Conservation (phyloP, 2,113 vertebrate species). For the Dascyllus trimaculatus region DNA sequence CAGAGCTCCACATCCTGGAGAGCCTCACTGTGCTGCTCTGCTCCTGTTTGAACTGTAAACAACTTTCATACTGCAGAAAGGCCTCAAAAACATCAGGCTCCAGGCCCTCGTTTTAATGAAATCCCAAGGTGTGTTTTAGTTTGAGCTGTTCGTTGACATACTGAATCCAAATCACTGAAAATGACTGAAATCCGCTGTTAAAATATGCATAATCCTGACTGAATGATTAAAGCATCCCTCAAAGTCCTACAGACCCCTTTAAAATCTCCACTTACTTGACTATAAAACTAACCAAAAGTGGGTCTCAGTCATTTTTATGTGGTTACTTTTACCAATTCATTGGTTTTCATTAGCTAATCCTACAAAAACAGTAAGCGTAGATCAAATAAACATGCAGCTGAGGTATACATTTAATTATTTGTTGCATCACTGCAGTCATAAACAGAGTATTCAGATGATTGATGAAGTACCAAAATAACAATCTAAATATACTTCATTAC, state of each 20-base stretch:
- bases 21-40: not conserved
- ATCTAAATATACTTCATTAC: no score
- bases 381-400: constrained; percentile 4
- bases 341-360: not conserved
- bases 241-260: not conserved
- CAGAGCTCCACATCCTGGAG: not conserved
- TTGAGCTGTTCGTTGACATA: not conserved
- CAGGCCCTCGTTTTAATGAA: not conserved
- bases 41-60: not conserved
- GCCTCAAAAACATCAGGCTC: not conserved
- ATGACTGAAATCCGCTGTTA: not conserved
- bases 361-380: not conserved
- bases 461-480: no score
- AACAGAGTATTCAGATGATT: not conserved
- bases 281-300: not conserved
- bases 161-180: not conserved
- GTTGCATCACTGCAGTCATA: not conserved
- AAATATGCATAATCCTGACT: not conserved
- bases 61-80: not conserved
- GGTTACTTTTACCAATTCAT: not conserved
- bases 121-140: not conserved
- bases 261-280: not conserved
- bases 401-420: constrained; percentile 4
- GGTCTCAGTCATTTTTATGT: not conserved
- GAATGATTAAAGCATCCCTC: not conserved